Evolutionary conservation across 92 coral and sea anemone species (phyloP).

Genomic region (Zoanthus sansibaricus): DNA sequence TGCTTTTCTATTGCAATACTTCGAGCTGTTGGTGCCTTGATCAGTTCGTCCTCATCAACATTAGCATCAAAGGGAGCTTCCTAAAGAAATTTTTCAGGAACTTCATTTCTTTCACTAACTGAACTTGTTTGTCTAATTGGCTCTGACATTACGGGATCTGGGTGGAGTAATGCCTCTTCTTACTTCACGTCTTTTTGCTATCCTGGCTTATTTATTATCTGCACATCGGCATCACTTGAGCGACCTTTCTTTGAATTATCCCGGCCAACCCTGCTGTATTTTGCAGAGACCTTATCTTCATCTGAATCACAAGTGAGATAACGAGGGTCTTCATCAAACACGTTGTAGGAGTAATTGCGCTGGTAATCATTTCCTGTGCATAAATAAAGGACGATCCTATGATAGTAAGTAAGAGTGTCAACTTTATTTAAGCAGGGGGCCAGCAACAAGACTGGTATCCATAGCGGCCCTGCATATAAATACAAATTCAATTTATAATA

Average conservation of each 20-base stretch:
- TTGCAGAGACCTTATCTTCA: background rate
- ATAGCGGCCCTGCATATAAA: no score
- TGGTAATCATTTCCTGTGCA: background rate
- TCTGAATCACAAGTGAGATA: background rate
- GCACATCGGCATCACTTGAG: no score
- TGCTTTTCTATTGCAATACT: slow-evolving; percentile 49
- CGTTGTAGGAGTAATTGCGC: background rate
- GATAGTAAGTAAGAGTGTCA: no score
- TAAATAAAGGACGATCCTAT: no score
- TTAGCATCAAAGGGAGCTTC: slow-evolving; percentile 38
- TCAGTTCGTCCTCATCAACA: slow-evolving; percentile 20
- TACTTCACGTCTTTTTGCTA: slow-evolving; percentile 15
- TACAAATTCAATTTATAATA: no score
- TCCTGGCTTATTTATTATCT: no score
- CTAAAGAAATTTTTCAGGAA: slow-evolving; percentile 64
- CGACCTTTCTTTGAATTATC: no score
- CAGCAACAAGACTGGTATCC: no score
- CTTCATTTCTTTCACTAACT: slow-evolving; percentile 13
- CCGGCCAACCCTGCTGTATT: no score
- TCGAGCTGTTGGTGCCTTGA: slow-evolving; percentile 50
- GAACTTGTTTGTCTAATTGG: slow-evolving; percentile 12
- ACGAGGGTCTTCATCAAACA: background rate
- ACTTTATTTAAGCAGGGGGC: no score
- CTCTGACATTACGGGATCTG: slow-evolving; percentile 24
- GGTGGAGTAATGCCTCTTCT: slow-evolving; percentile 21